Evolutionary conservation across 2,888 invertebrate genomes (phyloP).

Genomic region (Amphimallon solstitiale): DNA sequence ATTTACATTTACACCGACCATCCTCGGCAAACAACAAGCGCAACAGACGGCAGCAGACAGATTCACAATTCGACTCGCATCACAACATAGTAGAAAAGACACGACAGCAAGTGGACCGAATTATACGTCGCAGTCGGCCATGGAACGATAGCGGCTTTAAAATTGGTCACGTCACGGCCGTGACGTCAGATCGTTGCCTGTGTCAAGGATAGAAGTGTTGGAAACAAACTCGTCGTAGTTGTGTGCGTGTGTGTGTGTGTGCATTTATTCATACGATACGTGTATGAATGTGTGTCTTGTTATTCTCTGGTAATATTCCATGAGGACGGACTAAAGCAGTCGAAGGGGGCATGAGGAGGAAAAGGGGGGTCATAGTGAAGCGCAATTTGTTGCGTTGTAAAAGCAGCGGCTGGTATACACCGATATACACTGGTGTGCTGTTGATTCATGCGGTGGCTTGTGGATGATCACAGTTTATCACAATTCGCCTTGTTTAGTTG

Average conservation of each 20-base stretch:
- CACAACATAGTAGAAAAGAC: not conserved
- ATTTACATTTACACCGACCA: not conserved
- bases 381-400: too few relatives aligned
- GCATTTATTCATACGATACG: not conserved
- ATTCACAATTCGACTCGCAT: not conserved
- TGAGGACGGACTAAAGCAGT: not conserved
- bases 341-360: not conserved
- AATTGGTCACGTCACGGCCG: slow-evolving; percentile 24
- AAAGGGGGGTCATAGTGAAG: not conserved
- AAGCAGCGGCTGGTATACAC: too few relatives aligned
- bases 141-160: slow-evolving; percentile 32
- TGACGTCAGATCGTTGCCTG: slow-evolving; percentile 33
- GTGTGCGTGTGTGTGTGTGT: not conserved
- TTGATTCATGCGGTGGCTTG: too few relatives aligned
- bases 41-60: not conserved
- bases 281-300: slow-evolving; percentile 1
- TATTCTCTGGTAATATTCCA: not conserved
- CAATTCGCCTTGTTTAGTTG: too few relatives aligned
- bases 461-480: too few relatives aligned
- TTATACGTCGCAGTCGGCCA: slow-evolving; percentile 12
- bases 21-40: not conserved
- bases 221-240: slow-evolving; percentile 16
- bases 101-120: not conserved
- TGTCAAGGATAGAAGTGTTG: slow-evolving; percentile 33
- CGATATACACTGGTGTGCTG: too few relatives aligned